These are phyloP conservation scores for Agrilus cyanescens DNA, from an alignment of 2,888 invertebrate genomes.

Conservation along the genomic window DNA sequence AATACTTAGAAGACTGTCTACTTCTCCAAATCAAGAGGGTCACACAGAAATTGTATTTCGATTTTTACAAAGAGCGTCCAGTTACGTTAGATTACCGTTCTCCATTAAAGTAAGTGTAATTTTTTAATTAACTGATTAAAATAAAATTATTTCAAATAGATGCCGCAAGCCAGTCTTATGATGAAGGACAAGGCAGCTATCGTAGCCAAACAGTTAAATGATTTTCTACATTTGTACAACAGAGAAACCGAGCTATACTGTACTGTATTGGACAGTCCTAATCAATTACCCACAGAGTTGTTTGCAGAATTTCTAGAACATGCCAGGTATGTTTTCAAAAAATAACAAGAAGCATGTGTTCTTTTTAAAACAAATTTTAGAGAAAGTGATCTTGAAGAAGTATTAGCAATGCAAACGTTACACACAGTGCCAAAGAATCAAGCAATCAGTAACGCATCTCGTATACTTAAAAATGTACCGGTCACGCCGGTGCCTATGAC, in stretches of 20 bases:
- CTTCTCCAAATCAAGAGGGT: constrained; percentile 40
- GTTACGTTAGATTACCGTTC: constrained; percentile 58
- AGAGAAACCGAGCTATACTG: constrained; percentile 69
- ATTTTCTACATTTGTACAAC: constrained; percentile 74
- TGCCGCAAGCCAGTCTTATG: constrained; percentile 57
- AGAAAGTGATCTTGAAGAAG: constrained; percentile 62
- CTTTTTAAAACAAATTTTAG: constrained; percentile 41
- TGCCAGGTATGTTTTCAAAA: constrained; percentile 43
- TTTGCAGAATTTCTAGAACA: constrained; percentile 49
- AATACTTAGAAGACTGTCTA: constrained; percentile 53
- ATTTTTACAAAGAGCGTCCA: constrained; percentile 63
- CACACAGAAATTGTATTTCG: constrained; percentile 59
- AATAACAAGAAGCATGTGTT: no score
- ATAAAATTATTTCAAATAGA: constrained; percentile 33
- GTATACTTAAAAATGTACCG: no score
- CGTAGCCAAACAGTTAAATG: constrained; percentile 71
- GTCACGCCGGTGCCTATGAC: no score
- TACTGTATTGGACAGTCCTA: constrained; percentile 56
- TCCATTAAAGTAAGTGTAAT: constrained; percentile 40
- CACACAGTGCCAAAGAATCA: constrained; percentile 21
- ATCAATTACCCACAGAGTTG: constrained; percentile 40
- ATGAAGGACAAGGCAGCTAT: constrained; percentile 75
- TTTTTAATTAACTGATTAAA: neutral
- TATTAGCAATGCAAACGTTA: constrained; percentile 41
- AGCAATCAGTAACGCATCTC: no score